Evolutionary conservation across 2,797 vertebrate species (phyloP).

Genomic region (Ibycter americanus): DNA sequence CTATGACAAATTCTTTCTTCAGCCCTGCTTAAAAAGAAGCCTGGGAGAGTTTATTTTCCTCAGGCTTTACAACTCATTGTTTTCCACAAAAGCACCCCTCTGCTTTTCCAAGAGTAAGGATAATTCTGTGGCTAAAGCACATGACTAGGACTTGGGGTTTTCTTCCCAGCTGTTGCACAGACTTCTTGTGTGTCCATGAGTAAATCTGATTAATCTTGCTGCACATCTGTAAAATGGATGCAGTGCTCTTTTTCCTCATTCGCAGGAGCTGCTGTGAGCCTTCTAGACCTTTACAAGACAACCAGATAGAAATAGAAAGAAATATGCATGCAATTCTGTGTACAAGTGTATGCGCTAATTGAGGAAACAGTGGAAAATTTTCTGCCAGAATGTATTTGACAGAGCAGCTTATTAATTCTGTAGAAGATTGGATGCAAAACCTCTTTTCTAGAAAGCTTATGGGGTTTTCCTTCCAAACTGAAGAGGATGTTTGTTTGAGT

Average conservation of each 20-base stretch:
- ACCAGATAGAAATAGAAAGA: background rate
- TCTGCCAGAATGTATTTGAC: background rate
- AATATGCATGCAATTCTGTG: background rate
- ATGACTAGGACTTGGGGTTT: constrained; percentile 26
- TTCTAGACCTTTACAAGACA: background rate
- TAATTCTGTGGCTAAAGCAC: constrained; percentile 53
- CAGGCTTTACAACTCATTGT: constrained; percentile 57
- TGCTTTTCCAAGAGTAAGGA: constrained; percentile 46
- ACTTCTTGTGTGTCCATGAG: constrained; percentile 34
- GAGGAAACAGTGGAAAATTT: background rate
- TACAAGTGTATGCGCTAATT: background rate
- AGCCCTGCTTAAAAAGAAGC: constrained; percentile 1
- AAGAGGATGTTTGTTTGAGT: background rate
- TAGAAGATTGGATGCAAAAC: background rate
- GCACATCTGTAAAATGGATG: constrained; percentile 36
- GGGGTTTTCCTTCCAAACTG: background rate
- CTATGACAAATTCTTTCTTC: background rate
- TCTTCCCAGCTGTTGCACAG: constrained; percentile 54
- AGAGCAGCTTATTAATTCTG: background rate
- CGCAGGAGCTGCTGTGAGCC: background rate
- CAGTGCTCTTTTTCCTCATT: background rate
- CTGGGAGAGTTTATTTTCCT: constrained; percentile 49
- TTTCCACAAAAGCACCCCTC: constrained; percentile 47
- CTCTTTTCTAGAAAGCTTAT: background rate
- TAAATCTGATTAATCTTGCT: constrained; percentile 19